Base-by-base conservation (phyloP, 1,140 invertebrate genomes). In the Pteromalus puparum region DNA sequence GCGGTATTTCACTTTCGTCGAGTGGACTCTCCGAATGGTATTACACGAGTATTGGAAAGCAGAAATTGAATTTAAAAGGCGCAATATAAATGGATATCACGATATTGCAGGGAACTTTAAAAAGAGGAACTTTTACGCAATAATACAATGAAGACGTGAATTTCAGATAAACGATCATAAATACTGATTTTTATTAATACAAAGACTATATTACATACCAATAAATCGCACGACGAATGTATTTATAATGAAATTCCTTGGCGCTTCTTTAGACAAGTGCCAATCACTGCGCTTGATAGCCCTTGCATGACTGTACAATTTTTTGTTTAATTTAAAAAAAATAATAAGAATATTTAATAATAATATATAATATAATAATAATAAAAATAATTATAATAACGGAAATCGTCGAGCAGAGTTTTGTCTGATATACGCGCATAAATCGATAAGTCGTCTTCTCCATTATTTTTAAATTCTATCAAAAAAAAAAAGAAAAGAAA, bases 151-250 rank as follows among this genome's bases (percentile, higher is more conserved):
- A 75, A 77, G 34, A 48, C n/a, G 21, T 76, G n/a, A 48, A 48
- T 61, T 78, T 83, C 75, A 78, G 67, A 83, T 83, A 83, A 83
- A 83, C 82, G 84, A 82, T 76, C 87, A 89, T 89, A 89, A 90
- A 90, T 90, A 90, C 87, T 88, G 89, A 90, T 87, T 90, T 89
- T 89, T 81, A 89, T 90, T 90, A 87, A 89, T 89, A 90, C 84
- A 83, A 89, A 87, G 87, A 88, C 86, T 89, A 90, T 89, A 87
- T 87, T 89, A 88, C 88, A 89, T 84, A 75, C 85, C 53, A 84
- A 78, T 87, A 6, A n/a, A 15, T n/a, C 46, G 78, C 81, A 80
- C 80, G 81, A 78, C 70, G 77, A 87, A 85, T 84, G 30, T 38
- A 53, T 61, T 61, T 61, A 76, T 77, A 77, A 82, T n/a, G 30